phyloP scores from a whole-genome alignment of 2,797 vertebrate species.

The Chromobotia macracanthus region DNA sequence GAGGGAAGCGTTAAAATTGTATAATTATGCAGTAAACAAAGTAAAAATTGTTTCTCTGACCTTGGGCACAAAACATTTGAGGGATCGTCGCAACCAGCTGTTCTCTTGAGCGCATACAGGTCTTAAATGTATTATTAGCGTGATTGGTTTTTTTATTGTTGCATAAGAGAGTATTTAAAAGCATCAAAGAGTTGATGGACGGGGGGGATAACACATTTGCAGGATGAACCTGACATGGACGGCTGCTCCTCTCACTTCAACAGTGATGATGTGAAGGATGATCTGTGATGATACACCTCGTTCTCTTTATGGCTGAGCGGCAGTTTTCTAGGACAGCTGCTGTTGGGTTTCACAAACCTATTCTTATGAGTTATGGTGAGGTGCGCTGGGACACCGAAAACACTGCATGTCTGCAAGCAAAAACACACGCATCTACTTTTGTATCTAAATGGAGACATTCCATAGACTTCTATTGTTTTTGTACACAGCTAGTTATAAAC shows the following conservation, averaged over 20 bases:
- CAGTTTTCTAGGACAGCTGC: slow-evolving; percentile 59
- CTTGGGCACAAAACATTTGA: slow-evolving; percentile 57
- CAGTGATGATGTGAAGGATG: slow-evolving; percentile 67
- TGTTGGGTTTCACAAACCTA: slow-evolving; percentile 28
- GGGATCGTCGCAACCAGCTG: slow-evolving; percentile 71
- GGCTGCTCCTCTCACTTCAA: slow-evolving; percentile 64
- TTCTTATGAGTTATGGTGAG: slow-evolving; percentile 46
- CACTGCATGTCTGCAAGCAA: not conserved
- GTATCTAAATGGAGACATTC: no score
- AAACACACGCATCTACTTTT: not conserved
- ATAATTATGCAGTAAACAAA: slow-evolving; percentile 42
- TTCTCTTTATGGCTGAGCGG: slow-evolving; percentile 58
- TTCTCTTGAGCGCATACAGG: slow-evolving; percentile 58
- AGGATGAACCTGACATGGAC: slow-evolving; percentile 48
- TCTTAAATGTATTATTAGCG: slow-evolving; percentile 64
- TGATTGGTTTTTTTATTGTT: slow-evolving; percentile 58
- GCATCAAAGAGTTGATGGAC: slow-evolving; percentile 9
- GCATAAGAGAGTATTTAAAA: slow-evolving; percentile 58
- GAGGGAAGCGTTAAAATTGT: no score
- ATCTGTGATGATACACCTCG: slow-evolving; percentile 72
- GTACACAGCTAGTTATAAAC: no score
- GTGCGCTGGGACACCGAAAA: slow-evolving; percentile 26
- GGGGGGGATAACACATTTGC: slow-evolving; percentile 33
- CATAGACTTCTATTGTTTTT: no score
- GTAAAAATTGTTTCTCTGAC: slow-evolving; percentile 46